A percentile compares a stretch with the other conserved stretches of the same genome.
These are phyloP conservation scores for Limosa lapponica DNA, from an alignment of 2,797 vertebrate genomes.

Conservation along the genomic window DNA sequence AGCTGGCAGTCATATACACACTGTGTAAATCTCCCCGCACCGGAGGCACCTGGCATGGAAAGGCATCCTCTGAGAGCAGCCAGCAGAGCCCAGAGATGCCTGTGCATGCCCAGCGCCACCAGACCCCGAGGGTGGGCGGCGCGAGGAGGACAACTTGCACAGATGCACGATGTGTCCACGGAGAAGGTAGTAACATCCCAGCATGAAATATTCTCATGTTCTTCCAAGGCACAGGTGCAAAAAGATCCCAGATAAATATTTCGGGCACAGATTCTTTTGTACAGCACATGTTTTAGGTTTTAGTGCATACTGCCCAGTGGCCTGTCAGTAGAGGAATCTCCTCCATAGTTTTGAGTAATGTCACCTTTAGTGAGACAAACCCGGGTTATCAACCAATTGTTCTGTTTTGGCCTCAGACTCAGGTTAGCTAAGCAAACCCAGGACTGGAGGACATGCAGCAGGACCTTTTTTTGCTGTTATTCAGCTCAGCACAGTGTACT, in stretches of 20 bases:
- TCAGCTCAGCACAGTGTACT: rapidly evolving
- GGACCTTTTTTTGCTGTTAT: neutral
- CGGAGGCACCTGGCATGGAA: neutral
- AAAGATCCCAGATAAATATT: neutral
- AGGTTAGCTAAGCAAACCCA: neutral
- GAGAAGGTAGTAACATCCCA: neutral
- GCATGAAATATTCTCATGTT: neutral
- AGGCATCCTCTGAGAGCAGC: neutral
- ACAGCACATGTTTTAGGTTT: neutral
- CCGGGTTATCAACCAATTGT: neutral
- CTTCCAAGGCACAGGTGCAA: neutral
- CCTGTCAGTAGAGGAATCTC: neutral
- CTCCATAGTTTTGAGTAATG: neutral
- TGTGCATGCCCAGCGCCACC: rapidly evolving
- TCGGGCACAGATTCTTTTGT: neutral
- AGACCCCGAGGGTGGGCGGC: rapidly evolving
- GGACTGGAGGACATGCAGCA: neutral
- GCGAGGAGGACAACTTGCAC: neutral
- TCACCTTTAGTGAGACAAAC: neutral
- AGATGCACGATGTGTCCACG: rapidly evolving
- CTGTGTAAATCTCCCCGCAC: neutral
- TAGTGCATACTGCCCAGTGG: neutral
- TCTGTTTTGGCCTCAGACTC: neutral
- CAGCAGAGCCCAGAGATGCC: neutral
- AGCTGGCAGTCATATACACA: neutral